A percentile compares a stretch with the other conserved stretches of the same genome.
phyloP scores from a whole-genome alignment of 2,113 vertebrate species.

The Nannospalax galili region DNA sequence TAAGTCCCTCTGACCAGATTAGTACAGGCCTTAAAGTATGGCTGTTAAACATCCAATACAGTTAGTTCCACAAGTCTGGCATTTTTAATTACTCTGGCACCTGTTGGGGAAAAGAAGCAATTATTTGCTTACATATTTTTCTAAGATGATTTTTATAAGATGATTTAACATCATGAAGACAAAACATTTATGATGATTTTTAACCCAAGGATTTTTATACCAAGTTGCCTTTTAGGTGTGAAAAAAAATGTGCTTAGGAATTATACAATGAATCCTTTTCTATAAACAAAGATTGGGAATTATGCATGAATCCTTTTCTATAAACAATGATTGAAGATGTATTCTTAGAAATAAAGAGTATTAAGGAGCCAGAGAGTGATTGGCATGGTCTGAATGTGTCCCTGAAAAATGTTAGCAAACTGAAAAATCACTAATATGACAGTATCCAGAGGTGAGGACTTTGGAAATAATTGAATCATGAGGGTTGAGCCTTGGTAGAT shows the following conservation, averaged over 20 bases:
- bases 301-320: too few species aligned
- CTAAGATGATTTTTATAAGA: constrained; percentile 9
- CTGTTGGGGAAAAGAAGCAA: neutral
- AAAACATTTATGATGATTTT: constrained; percentile 7
- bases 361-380: neutral
- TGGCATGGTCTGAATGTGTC: neutral
- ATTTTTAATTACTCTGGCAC: neutral
- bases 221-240: neutral
- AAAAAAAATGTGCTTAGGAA: constrained; percentile 8
- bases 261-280: neutral
- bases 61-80: too few species aligned
- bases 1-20: too few species aligned
- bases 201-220: neutral
- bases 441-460: too few species aligned
- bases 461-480: neutral
- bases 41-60: too few species aligned
- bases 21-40: too few species aligned
- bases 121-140: neutral
- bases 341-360: neutral
- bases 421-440: neutral
- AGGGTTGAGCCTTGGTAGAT: too few species aligned
- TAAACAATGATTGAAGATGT: neutral
- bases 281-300: neutral
- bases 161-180: neutral
- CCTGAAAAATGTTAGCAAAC: neutral